Evolutionary conservation across 2,113 vertebrate species (phyloP), one percentile per base, ranked within the genome.

Genomic region (Notiomystis cincta): DNA sequence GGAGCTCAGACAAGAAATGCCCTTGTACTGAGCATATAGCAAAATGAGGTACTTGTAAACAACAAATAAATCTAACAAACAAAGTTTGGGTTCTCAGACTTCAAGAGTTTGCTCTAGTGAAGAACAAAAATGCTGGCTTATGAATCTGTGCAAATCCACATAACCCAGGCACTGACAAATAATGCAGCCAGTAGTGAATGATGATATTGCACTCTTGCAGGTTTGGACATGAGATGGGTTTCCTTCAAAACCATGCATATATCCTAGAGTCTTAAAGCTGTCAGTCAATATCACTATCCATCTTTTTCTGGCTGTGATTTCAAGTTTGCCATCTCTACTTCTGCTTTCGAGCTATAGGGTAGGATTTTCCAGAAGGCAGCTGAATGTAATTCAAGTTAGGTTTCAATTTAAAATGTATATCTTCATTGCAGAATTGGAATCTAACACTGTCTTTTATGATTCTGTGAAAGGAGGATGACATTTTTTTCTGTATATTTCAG

Each of bases 41-140:
- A 84, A 78, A 87, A 85, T 40, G n/a, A 82, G 4, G 12, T 13
- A 48, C 3, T 2, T 2, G 22, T 56, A 61, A 60, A 35, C 3
- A 71, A 20, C 8, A 82, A 73, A 45, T 30, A 57, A 54, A 57
- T 3, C 21, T 16, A 31, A 16, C 7, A 73, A 72, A 64, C 7
- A 69, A n/a, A 76, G 4, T 1, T 4, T 25, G 4, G 0, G 2
- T 54, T 88, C n/a, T 76, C 33, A 65, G 38, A 58, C 3, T 23
- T 72, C 24, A 35, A 31, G 17, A 19, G 16, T n/a, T 89, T 79
- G 1, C 25, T 82, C 11, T 38, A 82, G 12, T 15, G 24, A 72
- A 38, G 30, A 60, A 70, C 24, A 56, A 75, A 89, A 87, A 42
- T 38, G 4, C 3, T 35, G 31, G 4, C 1, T 85, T 90, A 53